These are phyloP conservation scores for Podarcis lilfordi DNA, from an alignment of 2,797 vertebrate species.

Conservation along the genomic window DNA sequence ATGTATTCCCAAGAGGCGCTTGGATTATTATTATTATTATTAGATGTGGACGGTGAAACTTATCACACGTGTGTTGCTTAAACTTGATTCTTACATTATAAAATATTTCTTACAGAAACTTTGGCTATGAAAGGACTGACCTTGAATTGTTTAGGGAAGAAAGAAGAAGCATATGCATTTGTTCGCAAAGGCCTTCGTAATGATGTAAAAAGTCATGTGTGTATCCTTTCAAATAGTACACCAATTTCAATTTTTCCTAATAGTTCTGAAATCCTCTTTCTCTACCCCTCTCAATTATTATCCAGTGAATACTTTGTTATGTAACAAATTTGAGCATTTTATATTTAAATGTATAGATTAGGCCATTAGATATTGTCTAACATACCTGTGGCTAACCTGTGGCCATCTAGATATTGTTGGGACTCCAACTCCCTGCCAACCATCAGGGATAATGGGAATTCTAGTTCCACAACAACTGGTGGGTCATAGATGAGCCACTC, in stretches of 20 bases:
- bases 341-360: neutral
- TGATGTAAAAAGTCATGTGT: conserved; percentile 85
- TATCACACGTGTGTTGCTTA: neutral
- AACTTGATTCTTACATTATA: conserved; percentile 23
- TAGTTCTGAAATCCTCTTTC: too few species aligned
- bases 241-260: neutral
- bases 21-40: neutral
- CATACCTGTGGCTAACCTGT: too few species aligned
- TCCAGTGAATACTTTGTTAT: neutral
- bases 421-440: too few species aligned
- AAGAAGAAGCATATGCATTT: conserved; percentile 83
- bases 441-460: too few species aligned
- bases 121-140: conserved; percentile 84
- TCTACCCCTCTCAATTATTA: too few species aligned
- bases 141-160: conserved; percentile 83
- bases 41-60: too few species aligned
- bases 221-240: conserved; percentile 77
- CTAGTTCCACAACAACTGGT: too few species aligned
- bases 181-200: conserved; percentile 83
- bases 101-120: conserved; percentile 77
- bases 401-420: too few species aligned
- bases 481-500: too few species aligned
- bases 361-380: neutral
- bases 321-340: neutral
- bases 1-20: neutral